These are phyloP conservation scores for Heliconius cydno DNA, from an alignment of 2,888 invertebrate species.

Conservation along the genomic window DNA sequence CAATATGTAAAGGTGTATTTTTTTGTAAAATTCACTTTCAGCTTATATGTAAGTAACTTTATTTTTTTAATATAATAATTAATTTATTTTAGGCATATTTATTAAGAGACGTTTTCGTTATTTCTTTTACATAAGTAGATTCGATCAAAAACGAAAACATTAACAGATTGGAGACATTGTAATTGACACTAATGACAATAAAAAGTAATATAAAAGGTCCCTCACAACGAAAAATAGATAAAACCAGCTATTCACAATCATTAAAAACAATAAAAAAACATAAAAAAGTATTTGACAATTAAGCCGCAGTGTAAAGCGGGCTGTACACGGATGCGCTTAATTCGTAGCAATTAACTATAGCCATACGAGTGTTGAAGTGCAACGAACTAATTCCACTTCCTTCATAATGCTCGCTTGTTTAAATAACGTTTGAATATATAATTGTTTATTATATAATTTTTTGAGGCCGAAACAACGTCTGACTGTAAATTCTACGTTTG, in stretches of 20 bases:
- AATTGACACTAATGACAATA: background rate
- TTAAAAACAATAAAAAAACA: constrained; percentile 13
- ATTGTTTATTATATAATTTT: constrained; percentile 1
- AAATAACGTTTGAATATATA: constrained; percentile 33
- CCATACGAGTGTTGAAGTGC: constrained; percentile 69
- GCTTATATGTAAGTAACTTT: too few species aligned
- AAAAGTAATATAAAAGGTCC: background rate
- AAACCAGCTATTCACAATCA: constrained; percentile 11
- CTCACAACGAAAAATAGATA: background rate
- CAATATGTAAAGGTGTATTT: too few species aligned
- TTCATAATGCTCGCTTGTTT: constrained; percentile 47
- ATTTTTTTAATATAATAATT: too few species aligned
- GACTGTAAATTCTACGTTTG: background rate
- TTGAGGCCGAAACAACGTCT: background rate
- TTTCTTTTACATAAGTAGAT: too few species aligned
- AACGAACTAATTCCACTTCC: constrained; percentile 68
- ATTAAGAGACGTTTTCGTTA: too few species aligned
- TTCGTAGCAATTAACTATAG: constrained; percentile 74
- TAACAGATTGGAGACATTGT: background rate
- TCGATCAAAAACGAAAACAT: too few species aligned
- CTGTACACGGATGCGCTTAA: constrained; percentile 54
- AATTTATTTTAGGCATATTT: too few species aligned
- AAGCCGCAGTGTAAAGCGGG: constrained; percentile 29
- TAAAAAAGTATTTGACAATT: constrained; percentile 13
- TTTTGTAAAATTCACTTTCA: too few species aligned